Conservation (phyloP, 2,888 invertebrate species). For the Shargacucullia verbasci region DNA sequence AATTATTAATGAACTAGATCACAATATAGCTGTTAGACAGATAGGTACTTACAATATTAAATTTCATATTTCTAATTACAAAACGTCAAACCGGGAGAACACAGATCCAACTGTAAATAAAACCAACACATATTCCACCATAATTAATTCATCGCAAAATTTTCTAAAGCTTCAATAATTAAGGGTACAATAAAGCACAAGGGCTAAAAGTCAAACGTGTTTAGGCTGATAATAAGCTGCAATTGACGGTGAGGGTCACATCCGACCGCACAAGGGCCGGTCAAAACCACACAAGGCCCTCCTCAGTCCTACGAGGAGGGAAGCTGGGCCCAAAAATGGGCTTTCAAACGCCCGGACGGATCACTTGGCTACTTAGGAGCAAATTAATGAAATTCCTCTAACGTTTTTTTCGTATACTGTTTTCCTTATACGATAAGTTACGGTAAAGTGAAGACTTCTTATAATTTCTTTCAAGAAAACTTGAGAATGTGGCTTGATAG, state of each 20-base stretch:
- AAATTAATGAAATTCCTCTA: constrained; percentile 70
- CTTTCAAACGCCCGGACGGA: constrained; percentile 41
- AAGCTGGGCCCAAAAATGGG: constrained; percentile 26
- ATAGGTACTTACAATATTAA: constrained; percentile 7
- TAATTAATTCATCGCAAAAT: constrained; percentile 47
- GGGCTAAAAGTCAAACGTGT: constrained; percentile 68
- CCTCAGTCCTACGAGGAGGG: constrained; percentile 34
- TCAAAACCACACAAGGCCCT: constrained; percentile 68
- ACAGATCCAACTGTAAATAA: constrained; percentile 41
- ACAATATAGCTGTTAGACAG: constrained; percentile 9
- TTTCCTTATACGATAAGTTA: constrained; percentile 25
- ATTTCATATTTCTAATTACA: too few species aligned
- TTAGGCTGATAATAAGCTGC: constrained; percentile 68
- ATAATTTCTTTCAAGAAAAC: constrained; percentile 36
- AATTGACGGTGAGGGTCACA: constrained; percentile 57
- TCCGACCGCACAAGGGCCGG: constrained; percentile 66
- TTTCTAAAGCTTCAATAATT: constrained; percentile 58
- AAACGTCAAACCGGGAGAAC: too few species aligned
- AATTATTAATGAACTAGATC: too few species aligned
- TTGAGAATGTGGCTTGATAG: constrained; percentile 38
- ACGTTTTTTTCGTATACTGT: constrained; percentile 52
- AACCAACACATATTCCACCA: constrained; percentile 18
- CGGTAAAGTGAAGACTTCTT: constrained; percentile 22
- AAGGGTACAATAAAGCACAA: constrained; percentile 60
- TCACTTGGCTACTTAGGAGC: constrained; percentile 57